Conservation (phyloP, 92 coral and sea anemone species). For the Galaxea fascicularis region DNA sequence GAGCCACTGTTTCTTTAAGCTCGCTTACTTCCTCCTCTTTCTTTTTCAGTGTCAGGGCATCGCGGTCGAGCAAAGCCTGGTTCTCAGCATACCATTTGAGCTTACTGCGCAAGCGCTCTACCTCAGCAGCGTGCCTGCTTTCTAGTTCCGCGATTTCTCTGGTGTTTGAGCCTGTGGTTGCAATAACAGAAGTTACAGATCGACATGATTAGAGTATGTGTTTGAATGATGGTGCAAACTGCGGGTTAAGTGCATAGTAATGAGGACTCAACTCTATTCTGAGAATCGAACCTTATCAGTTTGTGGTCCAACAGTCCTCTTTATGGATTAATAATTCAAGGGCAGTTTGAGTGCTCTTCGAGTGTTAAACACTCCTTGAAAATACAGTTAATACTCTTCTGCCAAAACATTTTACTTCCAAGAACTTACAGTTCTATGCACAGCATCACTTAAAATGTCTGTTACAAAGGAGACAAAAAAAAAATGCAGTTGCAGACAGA, state of each 20-base stretch:
- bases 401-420: too few relatives aligned
- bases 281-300: too few relatives aligned
- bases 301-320: too few relatives aligned
- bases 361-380: too few relatives aligned
- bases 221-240: background rate
- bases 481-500: too few relatives aligned
- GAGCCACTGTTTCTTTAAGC: conserved; percentile 79
- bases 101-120: conserved; percentile 90
- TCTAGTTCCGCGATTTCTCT: conserved; percentile 67
- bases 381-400: too few relatives aligned
- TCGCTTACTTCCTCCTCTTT: conserved; percentile 93
- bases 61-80: conserved; percentile 94
- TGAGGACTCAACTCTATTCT: background rate
- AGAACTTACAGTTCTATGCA: too few relatives aligned
- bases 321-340: too few relatives aligned
- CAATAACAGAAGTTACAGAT: background rate
- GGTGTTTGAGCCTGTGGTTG: conserved; percentile 10
- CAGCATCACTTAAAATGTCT: too few relatives aligned
- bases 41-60: conserved; percentile 71
- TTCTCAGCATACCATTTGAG: conserved; percentile 97
- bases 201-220: background rate
- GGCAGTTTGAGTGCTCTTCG: too few relatives aligned
- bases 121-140: conserved; percentile 73
- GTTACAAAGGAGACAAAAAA: too few relatives aligned
- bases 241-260: background rate